Percentiles rank a stretch among this genome's conserved stretches.
These are phyloP conservation scores for Colossoma macropomum DNA, from an alignment of 2,113 vertebrate genomes.

Conservation along the genomic window DNA sequence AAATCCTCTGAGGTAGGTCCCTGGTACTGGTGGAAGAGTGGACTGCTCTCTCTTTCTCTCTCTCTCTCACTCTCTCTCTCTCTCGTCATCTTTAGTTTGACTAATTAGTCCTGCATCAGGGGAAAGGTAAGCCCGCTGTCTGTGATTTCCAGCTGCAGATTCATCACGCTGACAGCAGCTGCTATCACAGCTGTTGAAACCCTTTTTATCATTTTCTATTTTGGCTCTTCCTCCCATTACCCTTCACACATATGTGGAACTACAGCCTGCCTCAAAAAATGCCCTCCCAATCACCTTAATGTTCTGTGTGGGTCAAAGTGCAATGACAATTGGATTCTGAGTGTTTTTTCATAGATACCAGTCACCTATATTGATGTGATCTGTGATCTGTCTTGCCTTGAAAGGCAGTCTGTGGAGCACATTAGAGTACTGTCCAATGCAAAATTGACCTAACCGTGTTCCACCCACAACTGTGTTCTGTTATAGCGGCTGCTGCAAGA, in stretches of 20 bases:
- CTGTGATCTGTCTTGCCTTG: not conserved
- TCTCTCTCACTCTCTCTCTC: not conserved
- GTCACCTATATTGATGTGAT: not conserved
- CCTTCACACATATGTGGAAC: not conserved
- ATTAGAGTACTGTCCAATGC: not conserved
- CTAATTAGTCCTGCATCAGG: not conserved
- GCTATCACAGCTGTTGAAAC: slow-evolving; percentile 2
- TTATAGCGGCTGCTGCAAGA: not conserved
- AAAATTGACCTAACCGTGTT: not conserved
- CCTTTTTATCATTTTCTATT: not conserved
- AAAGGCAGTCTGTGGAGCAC: not conserved
- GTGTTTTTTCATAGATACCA: not conserved
- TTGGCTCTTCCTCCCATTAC: not conserved
- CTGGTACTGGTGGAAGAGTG: not conserved
- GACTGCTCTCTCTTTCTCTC: not conserved
- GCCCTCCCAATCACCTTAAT: not conserved
- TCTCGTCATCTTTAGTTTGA: not conserved
- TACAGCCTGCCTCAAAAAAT: not conserved
- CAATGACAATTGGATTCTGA: slow-evolving; percentile 11
- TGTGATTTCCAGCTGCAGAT: slow-evolving; percentile 31
- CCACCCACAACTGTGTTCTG: not conserved
- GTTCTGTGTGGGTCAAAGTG: slow-evolving; percentile 4
- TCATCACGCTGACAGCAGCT: slow-evolving; percentile 15
- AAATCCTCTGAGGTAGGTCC: not conserved
- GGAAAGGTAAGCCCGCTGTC: not conserved